A percentile compares a stretch with the other conserved stretches of the same genome.
phyloP scores from a whole-genome alignment of 2,113 vertebrate genomes.

The Engraulis encrasicolus region DNA sequence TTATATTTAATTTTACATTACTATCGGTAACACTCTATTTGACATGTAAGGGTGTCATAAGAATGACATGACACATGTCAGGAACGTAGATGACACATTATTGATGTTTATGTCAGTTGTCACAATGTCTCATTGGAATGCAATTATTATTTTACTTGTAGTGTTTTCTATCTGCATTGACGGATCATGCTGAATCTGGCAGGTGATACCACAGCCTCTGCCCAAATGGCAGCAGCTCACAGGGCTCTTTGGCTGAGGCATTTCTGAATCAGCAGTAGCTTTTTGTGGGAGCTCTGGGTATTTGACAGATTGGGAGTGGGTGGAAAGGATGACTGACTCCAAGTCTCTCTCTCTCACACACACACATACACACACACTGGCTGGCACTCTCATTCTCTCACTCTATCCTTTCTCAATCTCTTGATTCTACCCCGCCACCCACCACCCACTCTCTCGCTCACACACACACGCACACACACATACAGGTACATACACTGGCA shows the following conservation, averaged over 20 bases:
- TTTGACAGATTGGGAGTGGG: slow-evolving; percentile 41
- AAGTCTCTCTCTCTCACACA: not conserved
- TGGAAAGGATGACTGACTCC: slow-evolving; percentile 18
- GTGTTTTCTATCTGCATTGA: not conserved
- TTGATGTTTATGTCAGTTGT: no score
- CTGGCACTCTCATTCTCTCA: not conserved
- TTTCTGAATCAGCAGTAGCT: slow-evolving; percentile 13
- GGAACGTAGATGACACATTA: no score
- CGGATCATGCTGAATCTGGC: not conserved
- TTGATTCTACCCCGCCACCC: not conserved
- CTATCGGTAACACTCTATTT: no score
- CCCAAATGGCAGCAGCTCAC: not conserved
- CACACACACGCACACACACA: no score
- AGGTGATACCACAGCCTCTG: not conserved
- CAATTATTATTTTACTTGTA: not conserved
- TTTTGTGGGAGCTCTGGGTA: slow-evolving; percentile 5
- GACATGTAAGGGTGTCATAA: no score
- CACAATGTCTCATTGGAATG: no score
- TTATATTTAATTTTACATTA: no score
- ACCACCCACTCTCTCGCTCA: slow-evolving; percentile 10
- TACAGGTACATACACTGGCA: no score
- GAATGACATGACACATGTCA: no score
- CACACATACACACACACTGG: no score
- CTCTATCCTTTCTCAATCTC: not conserved
- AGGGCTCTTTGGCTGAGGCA: not conserved